Evolutionary conservation across 1,140 invertebrate genomes (phyloP), one percentile per base, ranked within the genome.

Genomic region (Solenopsis fugax): DNA sequence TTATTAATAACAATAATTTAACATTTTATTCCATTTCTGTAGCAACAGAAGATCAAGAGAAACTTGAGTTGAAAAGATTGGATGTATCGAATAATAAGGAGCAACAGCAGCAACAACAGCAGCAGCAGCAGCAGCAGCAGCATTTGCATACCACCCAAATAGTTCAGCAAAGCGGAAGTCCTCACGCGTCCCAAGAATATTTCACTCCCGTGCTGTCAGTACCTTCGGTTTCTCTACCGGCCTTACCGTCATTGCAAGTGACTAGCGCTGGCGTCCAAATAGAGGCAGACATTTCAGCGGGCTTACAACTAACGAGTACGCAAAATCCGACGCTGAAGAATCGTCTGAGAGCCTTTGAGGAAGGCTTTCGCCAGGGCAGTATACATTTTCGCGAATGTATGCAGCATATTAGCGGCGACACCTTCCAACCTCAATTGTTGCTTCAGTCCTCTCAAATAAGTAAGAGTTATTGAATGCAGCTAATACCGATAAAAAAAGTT

Each of bases 151-250:
- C 89, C 18, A 92, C 92, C 6, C 95, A 94, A 89, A 91, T 92
- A 54, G 88, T 91, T 58, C 92, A 90, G 50, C 89, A 88, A 60
- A 87, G 88, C 29, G 86, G 84, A 18, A 89, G 73, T 62, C 90
- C 92, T 21, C 92, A 94, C 41, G 54, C 82, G 0, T 88, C 93
- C 41, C 90, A 91, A 81, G 96, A 96, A 89, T 96, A 96, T 90
- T 96, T 96, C 87, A 94, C 96, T 77, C 96, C 96, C 18, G 93
- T 96, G 34, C 73, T 93, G 3, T 94, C 94, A 41, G 92, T 91
- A 87, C 87, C 93, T 45, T 82, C 94, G 77, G 85, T 91, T 58
- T 88, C 92, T 77, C 89, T 96, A 87, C 93, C 95, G 6, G 92
- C 95, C 3, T 85, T 94, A 75, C 92, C 94, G 52, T 90, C 92